Conservation (phyloP, 2,797 vertebrate genomes). For the Anguilla anguilla region DNA sequence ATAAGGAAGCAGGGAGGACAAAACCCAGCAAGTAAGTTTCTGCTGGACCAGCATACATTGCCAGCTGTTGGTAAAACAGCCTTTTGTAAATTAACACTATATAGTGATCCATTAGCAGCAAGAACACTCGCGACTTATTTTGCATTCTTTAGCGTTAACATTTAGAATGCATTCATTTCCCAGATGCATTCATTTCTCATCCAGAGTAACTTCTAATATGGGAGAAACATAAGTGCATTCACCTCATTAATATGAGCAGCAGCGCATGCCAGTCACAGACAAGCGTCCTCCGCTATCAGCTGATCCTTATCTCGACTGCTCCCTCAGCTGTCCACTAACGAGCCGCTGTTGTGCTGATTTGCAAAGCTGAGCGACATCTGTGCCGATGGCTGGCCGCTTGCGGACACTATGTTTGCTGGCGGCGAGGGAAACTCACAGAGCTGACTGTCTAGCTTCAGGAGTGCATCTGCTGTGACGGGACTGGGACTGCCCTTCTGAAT, state of each 20-base stretch:
- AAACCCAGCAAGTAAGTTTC: not conserved
- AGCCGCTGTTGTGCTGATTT: not conserved
- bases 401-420: not conserved
- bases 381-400: not conserved
- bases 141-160: not conserved
- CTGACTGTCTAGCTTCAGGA: not conserved
- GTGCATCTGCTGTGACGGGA: not conserved
- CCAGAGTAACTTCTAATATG: not conserved
- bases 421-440: not conserved
- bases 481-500: constrained; percentile 4
- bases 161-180: not conserved
- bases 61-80: not conserved
- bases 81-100: not conserved
- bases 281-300: not conserved
- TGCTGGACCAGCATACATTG: not conserved
- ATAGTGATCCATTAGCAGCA: no score
- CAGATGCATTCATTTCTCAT: not conserved
- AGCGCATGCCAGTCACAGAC: not conserved
- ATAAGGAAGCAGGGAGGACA: constrained; percentile 28
- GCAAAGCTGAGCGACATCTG: not conserved
- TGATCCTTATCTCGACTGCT: not conserved
- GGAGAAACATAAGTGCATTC: not conserved
- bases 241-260: not conserved
- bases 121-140: no score
- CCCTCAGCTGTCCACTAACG: not conserved